Conservation (phyloP, 2,113 vertebrate genomes). For the Solea senegalensis region DNA sequence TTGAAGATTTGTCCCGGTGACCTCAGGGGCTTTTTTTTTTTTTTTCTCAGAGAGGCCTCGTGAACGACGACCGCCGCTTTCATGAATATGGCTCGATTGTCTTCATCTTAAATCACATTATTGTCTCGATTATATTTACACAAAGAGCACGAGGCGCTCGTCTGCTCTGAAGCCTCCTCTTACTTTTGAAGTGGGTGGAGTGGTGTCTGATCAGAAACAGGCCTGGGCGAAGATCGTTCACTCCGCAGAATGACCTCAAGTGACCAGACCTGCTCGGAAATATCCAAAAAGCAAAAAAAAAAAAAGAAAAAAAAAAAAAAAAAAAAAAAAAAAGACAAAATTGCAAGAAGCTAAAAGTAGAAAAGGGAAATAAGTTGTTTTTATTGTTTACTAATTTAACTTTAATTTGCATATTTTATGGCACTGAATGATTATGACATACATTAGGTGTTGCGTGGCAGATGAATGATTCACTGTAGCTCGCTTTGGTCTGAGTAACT, state of each 20-base stretch:
- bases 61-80: slow-evolving; percentile 39
- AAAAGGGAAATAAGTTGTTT: neutral
- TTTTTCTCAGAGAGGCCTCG: slow-evolving; percentile 32
- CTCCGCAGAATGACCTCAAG: neutral
- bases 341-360: slow-evolving; percentile 10
- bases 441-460: slow-evolving; percentile 24
- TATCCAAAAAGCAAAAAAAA: slow-evolving; percentile 8
- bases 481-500: slow-evolving; percentile 62
- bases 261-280: slow-evolving; percentile 6
- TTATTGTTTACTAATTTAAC: slow-evolving; percentile 36
- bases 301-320: no score
- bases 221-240: neutral
- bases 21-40: neutral
- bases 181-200: no score
- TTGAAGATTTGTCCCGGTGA: no score
- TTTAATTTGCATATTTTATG: slow-evolving; percentile 71
- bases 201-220: slow-evolving; percentile 2
- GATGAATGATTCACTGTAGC: slow-evolving; percentile 10
- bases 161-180: neutral
- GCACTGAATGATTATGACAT: slow-evolving; percentile 56
- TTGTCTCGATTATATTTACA: slow-evolving; percentile 75
- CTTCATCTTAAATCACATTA: slow-evolving; percentile 72
- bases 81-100: slow-evolving; percentile 80
- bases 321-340: neutral
- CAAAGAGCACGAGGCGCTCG: slow-evolving; percentile 43